Evolutionary conservation across 2,888 invertebrate genomes (phyloP).

Genomic region (Herminia tarsipennalis): DNA sequence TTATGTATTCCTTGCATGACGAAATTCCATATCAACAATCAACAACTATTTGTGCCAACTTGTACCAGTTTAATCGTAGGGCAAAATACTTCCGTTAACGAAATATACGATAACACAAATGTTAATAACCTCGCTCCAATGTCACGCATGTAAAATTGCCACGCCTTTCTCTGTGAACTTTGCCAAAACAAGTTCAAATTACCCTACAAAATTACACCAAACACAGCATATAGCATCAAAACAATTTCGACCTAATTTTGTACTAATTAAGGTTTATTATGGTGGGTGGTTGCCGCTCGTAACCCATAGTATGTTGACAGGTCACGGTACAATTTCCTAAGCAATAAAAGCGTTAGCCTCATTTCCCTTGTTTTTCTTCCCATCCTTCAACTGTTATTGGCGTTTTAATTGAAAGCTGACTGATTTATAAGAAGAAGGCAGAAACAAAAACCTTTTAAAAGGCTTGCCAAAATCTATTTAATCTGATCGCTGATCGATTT

Average conservation of each 20-base stretch:
- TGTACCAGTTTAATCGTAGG: slow-evolving; percentile 2
- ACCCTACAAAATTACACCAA: slow-evolving; percentile 14
- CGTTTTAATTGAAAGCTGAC: slow-evolving; percentile 47
- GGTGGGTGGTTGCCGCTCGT: slow-evolving; percentile 1
- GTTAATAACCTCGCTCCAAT: slow-evolving; percentile 39
- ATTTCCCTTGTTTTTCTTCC: slow-evolving; percentile 44
- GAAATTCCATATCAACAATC: too few relatives aligned
- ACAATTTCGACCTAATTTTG: slow-evolving; percentile 24
- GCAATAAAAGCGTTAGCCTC: slow-evolving; percentile 50
- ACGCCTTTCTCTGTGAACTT: slow-evolving; percentile 35
- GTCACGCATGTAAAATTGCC: slow-evolving; percentile 37
- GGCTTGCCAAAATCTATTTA: slow-evolving; percentile 24
- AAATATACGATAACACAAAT: slow-evolving; percentile 11
- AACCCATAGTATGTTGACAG: slow-evolving; percentile 48
- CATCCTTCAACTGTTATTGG: slow-evolving; percentile 37
- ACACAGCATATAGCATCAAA: neutral
- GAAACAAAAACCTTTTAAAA: slow-evolving; percentile 38
- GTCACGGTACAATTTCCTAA: slow-evolving; percentile 47
- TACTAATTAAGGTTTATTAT: slow-evolving; percentile 11
- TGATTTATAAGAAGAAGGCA: slow-evolving; percentile 40
- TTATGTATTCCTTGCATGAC: too few relatives aligned
- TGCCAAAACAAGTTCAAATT: slow-evolving; percentile 30
- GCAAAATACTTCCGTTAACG: slow-evolving; percentile 19
- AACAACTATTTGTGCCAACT: too few relatives aligned
- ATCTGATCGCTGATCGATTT: neutral